Conservation (phyloP, 2,797 vertebrate genomes). For the Pangasius sanitwongsei region DNA sequence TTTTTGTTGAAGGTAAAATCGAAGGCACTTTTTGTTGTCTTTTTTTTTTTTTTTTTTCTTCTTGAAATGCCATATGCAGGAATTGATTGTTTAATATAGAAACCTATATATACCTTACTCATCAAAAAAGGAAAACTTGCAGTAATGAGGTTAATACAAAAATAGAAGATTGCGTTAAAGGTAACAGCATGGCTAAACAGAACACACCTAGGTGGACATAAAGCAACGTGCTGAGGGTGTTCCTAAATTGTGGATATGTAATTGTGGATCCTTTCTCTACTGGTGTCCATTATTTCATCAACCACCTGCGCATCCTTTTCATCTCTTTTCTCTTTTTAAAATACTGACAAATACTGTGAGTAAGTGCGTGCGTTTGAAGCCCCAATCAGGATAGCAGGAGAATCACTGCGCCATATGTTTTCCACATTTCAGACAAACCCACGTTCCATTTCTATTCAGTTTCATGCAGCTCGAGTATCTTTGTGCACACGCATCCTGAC, state of each 20-base stretch:
- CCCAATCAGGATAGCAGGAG: background rate
- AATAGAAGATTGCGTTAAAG: background rate
- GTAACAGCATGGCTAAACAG: background rate
- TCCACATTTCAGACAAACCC: slow-evolving; percentile 12
- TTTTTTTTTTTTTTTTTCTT: background rate
- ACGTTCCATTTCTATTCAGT: background rate
- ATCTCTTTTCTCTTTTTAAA: background rate
- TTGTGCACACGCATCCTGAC: slow-evolving; percentile 6
- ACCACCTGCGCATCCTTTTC: slow-evolving; percentile 30
- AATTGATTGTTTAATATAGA: background rate
- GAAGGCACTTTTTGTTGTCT: background rate
- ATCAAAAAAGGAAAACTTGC: background rate
- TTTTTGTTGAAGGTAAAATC: background rate
- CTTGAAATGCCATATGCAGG: background rate
- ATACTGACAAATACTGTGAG: slow-evolving; percentile 6
- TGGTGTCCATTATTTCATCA: slow-evolving; percentile 22
- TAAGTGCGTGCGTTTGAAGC: background rate
- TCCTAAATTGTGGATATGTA: background rate
- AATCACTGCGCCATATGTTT: slow-evolving; percentile 23
- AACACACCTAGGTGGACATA: background rate
- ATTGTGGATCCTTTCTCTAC: slow-evolving; percentile 8
- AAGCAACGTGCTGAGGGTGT: background rate
- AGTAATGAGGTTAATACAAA: background rate
- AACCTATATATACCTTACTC: too few relatives aligned
- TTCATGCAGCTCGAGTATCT: background rate